Conservation (phyloP, 2,113 vertebrate species). For the Raja brachyura region DNA sequence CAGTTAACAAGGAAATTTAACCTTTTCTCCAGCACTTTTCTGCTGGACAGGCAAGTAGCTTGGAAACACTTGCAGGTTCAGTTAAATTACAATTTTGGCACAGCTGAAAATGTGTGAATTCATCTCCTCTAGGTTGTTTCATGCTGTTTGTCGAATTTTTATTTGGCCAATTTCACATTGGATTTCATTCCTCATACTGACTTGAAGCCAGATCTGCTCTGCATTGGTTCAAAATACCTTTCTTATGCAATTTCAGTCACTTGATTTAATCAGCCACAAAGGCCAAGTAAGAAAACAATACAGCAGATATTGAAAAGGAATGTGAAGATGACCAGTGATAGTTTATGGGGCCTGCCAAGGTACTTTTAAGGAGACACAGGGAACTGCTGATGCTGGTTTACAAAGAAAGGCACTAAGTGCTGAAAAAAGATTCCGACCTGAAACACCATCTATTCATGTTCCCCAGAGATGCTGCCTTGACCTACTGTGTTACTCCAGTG, state of each 20-base stretch:
- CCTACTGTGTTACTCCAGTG: too few relatives aligned
- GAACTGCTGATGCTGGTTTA: too few relatives aligned
- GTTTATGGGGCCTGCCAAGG: not conserved
- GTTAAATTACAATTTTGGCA: not conserved
- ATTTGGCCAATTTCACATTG: constrained; percentile 20
- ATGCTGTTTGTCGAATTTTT: not conserved
- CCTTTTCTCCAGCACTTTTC: not conserved
- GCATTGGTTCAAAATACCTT: not conserved
- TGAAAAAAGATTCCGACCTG: too few relatives aligned
- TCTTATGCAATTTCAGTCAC: not conserved
- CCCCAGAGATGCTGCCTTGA: too few relatives aligned
- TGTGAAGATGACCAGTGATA: not conserved
- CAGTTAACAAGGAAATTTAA: not conserved
- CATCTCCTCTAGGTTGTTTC: not conserved
- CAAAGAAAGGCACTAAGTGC: too few relatives aligned
- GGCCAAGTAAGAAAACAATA: not conserved
- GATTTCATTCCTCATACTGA: not conserved
- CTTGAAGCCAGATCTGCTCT: not conserved
- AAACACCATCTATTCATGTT: too few relatives aligned
- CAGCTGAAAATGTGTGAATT: not conserved
- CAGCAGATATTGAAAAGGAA: not conserved
- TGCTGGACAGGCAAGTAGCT: not conserved
- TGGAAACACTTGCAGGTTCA: not conserved
- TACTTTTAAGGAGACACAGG: not conserved
- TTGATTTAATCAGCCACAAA: not conserved